Evolutionary conservation across 2,797 vertebrate genomes (phyloP).

Genomic region (Pelochelys cantorii): DNA sequence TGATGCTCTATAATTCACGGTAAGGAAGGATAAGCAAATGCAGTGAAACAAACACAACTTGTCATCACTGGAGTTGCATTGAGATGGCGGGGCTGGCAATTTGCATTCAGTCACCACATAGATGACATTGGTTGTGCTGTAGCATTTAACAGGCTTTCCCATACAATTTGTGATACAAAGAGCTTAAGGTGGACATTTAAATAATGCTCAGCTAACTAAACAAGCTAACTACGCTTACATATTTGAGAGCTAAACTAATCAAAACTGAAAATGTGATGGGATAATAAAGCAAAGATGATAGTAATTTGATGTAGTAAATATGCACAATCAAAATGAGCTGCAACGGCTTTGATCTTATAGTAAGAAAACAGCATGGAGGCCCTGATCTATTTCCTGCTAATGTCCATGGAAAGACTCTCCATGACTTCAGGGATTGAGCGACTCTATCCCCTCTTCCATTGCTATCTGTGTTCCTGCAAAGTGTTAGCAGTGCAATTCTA

Average conservation of each 20-base stretch:
- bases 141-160: background rate
- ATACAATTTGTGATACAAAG: background rate
- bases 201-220: constrained; percentile 43
- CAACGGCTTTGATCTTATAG: constrained; percentile 8
- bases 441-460: background rate
- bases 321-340: background rate
- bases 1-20: background rate
- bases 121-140: background rate
- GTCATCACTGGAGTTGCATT: background rate
- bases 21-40: constrained; percentile 25
- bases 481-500: background rate
- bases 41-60: background rate
- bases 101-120: background rate
- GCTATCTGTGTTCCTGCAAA: background rate
- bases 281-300: constrained; percentile 43
- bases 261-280: constrained; percentile 33
- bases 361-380: background rate
- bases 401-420: background rate
- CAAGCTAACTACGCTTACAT: background rate
- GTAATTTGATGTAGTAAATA: constrained; percentile 22
- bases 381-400: background rate
- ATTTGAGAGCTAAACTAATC: constrained; percentile 41
- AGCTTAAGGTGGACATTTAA: constrained; percentile 27
- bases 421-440: background rate
- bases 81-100: background rate